A percentile compares a stretch with the other conserved stretches of the same genome.
Evolutionary conservation across 2,113 vertebrate species (phyloP).

Genomic region (Ifrita kowaldi): DNA sequence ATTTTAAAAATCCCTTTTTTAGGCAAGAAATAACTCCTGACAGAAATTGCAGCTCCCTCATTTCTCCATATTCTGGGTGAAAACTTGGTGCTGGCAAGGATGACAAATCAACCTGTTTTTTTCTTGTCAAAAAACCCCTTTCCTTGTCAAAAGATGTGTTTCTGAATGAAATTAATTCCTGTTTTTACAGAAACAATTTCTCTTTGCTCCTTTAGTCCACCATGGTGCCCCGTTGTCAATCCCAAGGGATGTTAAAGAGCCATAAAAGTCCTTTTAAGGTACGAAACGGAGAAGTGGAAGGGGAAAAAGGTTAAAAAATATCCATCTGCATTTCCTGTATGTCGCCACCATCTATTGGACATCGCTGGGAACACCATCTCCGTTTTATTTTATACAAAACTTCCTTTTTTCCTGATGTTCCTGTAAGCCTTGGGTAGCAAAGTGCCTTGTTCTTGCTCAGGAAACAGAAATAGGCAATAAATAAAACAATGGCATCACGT

Average conservation of each 20-base stretch:
- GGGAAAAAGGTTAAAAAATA: background rate
- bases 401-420: fast-evolving
- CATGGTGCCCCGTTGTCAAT: fast-evolving
- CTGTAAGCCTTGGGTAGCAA: background rate
- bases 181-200: fast-evolving
- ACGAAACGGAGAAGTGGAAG: too few species aligned
- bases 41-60: background rate
- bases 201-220: background rate
- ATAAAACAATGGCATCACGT: background rate
- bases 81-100: background rate
- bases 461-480: background rate
- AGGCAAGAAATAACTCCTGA: background rate
- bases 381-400: background rate
- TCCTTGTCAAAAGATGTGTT: background rate
- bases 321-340: background rate
- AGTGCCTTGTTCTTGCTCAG: background rate
- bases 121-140: background rate
- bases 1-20: background rate
- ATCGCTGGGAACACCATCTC: background rate
- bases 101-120: background rate
- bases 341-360: background rate
- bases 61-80: background rate
- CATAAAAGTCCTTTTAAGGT: background rate
- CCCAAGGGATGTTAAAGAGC: background rate
- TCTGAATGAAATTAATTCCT: background rate